Conservation (phyloP, 2,113 vertebrate genomes). For the Nothobranchius kuhntae region DNA sequence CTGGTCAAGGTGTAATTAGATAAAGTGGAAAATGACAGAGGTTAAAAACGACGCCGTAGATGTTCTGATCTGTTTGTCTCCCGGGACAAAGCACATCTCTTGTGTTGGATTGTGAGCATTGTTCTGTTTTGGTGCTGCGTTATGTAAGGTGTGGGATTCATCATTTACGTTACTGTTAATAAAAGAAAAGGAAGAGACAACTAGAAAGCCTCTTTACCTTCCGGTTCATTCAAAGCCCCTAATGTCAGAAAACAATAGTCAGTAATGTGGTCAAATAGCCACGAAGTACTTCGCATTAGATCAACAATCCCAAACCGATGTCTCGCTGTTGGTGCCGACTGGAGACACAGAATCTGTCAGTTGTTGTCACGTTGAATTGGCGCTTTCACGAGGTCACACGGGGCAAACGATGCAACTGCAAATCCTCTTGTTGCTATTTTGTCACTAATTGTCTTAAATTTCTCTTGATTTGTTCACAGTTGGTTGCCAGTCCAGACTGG, state of each 20-base stretch:
- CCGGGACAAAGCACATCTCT: conserved; percentile 9
- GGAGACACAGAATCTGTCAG: too few species aligned
- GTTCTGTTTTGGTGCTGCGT: conserved; percentile 3
- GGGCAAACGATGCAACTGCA: too few species aligned
- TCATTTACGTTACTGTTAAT: neutral
- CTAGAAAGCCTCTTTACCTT: neutral
- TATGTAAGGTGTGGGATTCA: conserved; percentile 5
- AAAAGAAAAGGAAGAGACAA: too few species aligned
- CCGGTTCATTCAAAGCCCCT: conserved; percentile 16
- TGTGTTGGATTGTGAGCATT: neutral
- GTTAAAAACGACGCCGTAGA: conserved; percentile 12
- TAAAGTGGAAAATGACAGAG: conserved; percentile 16
- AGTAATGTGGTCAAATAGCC: conserved; percentile 27
- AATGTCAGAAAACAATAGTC: conserved; percentile 37
- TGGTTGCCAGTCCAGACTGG: too few species aligned
- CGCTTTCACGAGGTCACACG: too few species aligned
- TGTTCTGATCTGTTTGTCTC: conserved; percentile 10
- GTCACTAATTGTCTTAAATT: too few species aligned
- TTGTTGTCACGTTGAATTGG: too few species aligned
- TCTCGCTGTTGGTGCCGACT: too few species aligned
- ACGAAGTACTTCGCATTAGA: conserved; percentile 5
- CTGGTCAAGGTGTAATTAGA: conserved; percentile 19
- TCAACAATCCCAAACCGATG: conserved; percentile 4
- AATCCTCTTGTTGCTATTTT: too few species aligned
- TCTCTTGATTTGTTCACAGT: too few species aligned